phyloP scores from a whole-genome alignment of 2,888 invertebrate genomes.

The Hirtodrosophila alboralis region DNA sequence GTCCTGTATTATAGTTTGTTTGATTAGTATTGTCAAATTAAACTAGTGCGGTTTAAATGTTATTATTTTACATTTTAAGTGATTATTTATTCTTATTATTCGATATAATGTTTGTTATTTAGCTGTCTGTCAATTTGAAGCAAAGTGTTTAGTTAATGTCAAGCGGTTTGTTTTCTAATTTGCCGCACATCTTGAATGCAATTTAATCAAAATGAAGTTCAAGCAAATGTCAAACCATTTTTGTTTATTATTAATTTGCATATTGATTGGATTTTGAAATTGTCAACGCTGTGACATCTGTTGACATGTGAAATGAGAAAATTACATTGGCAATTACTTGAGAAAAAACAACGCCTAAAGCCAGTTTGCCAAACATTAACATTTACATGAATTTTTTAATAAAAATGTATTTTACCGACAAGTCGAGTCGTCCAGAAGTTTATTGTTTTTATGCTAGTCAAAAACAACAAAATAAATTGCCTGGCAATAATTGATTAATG shows the following conservation, averaged over 20 bases:
- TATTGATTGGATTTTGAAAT: slow-evolving; percentile 68
- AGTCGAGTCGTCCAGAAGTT: slow-evolving; percentile 19
- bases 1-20: too few relatives aligned
- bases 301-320: slow-evolving; percentile 49
- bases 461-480: slow-evolving; percentile 62
- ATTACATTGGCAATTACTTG: slow-evolving; percentile 53
- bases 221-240: slow-evolving; percentile 61
- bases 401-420: slow-evolving; percentile 45
- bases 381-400: slow-evolving; percentile 49
- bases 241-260: slow-evolving; percentile 79
- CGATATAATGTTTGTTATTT: background rate
- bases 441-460: slow-evolving; percentile 19
- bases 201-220: slow-evolving; percentile 60
- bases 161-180: slow-evolving; percentile 7
- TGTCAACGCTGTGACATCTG: slow-evolving; percentile 63
- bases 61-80: background rate
- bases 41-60: too few relatives aligned
- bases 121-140: background rate
- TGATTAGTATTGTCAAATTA: too few relatives aligned
- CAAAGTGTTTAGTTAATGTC: slow-evolving; percentile 24
- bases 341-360: slow-evolving; percentile 32
- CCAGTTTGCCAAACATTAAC: slow-evolving; percentile 38
- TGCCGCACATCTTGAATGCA: slow-evolving; percentile 42
- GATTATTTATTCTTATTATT: background rate
- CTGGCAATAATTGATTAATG: slow-evolving; percentile 78